Evolutionary conservation across 2,797 vertebrate species (phyloP).

Genomic region (Notolabrus celidotus): DNA sequence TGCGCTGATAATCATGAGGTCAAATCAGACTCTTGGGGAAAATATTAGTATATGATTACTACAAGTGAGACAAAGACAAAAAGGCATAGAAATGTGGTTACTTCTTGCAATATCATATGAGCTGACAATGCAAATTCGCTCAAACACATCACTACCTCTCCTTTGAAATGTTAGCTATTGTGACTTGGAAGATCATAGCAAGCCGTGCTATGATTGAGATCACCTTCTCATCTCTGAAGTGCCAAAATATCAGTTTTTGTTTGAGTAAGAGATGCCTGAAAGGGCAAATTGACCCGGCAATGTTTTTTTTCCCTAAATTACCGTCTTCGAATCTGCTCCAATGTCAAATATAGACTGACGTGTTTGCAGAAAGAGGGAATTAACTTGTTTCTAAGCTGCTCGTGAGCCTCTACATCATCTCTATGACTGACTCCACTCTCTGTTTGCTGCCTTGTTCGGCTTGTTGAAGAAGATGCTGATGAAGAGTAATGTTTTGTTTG

Average conservation of each 20-base stretch:
- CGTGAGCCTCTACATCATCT: conserved; percentile 80
- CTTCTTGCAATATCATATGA: conserved; percentile 33
- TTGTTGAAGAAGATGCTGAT: conserved; percentile 73
- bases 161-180: conserved; percentile 33
- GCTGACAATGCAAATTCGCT: conserved; percentile 19
- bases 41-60: conserved; percentile 52
- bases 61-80: conserved; percentile 10
- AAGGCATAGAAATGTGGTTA: conserved; percentile 30
- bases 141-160: no score
- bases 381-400: conserved; percentile 61
- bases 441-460: conserved; percentile 47
- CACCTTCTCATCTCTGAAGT: conserved; percentile 40
- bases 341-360: conserved; percentile 40
- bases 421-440: conserved; percentile 40
- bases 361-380: conserved; percentile 65
- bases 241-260: conserved; percentile 12
- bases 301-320: conserved; percentile 33
- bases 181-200: conserved; percentile 16
- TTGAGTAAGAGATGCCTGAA: conserved; percentile 28
- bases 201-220: conserved; percentile 19
- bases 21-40: conserved; percentile 21
- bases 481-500: conserved; percentile 86
- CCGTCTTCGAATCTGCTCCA: conserved; percentile 31
- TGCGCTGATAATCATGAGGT: conserved; percentile 38
- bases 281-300: conserved; percentile 16